phyloP scores from a whole-genome alignment of 2,113 vertebrate species.

The Odontesthes bonariensis region DNA sequence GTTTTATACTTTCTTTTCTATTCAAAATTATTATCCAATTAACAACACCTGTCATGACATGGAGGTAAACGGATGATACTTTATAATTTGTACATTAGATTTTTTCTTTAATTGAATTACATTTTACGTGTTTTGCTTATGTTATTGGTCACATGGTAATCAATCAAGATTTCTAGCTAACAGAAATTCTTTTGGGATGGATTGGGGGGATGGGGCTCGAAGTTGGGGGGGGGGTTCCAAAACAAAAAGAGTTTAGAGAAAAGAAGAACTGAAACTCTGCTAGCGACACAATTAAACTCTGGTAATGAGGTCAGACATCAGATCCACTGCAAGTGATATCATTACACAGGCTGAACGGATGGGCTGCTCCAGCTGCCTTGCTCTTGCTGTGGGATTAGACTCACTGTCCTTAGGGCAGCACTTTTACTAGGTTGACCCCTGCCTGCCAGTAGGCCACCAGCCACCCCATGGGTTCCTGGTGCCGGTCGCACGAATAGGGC shows the following conservation, averaged over 20 bases:
- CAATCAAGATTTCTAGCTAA: conserved; percentile 89
- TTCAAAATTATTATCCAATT: conserved; percentile 61
- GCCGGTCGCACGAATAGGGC: conserved; percentile 76
- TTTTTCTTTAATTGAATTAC: background rate
- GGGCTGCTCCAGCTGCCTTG: conserved; percentile 88
- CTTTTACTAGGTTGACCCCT: conserved; percentile 78
- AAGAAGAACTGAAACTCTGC: conserved; percentile 93
- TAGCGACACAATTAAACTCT: conserved; percentile 99
- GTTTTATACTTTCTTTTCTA: conserved; percentile 48
- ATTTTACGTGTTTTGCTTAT: background rate
- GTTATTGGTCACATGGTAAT: conserved; percentile 74
- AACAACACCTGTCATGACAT: conserved; percentile 42
- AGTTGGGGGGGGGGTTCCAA: conserved; percentile 84
- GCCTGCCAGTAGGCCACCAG: conserved; percentile 71
- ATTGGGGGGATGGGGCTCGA: too few species aligned
- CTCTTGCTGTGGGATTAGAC: conserved; percentile 85
- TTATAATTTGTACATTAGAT: background rate
- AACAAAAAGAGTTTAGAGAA: conserved; percentile 91
- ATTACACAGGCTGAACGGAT: conserved; percentile 91
- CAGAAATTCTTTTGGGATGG: conserved; percentile 88
- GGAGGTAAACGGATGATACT: background rate
- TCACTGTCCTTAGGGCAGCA: conserved; percentile 73
- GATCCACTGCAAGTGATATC: conserved; percentile 97
- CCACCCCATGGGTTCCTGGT: conserved; percentile 70
- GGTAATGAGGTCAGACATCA: conserved; percentile 99